Percentiles rank a stretch among this genome's conserved stretches.
Conservation (phyloP, 2,797 vertebrate genomes). For the Anguilla marmorata region DNA sequence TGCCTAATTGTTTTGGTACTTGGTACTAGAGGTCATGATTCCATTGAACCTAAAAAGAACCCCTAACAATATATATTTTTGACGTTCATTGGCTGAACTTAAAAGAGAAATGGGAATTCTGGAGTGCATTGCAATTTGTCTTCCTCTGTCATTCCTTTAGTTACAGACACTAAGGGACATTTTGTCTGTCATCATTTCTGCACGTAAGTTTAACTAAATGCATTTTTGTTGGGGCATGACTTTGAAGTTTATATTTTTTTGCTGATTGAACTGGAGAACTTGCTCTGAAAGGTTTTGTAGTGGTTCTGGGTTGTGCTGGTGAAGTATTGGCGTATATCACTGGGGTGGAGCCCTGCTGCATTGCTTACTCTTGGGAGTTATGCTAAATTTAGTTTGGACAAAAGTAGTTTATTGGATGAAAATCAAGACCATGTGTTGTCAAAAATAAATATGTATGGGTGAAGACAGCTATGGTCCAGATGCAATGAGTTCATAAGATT, state of each 20-base stretch:
- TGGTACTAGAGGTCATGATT: too few relatives aligned
- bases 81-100: background rate
- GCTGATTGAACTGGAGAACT: background rate
- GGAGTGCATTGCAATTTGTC: background rate
- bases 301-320: background rate
- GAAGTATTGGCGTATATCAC: background rate
- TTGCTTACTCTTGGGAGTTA: background rate
- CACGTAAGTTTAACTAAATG: background rate
- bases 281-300: background rate
- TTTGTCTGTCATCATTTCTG: background rate
- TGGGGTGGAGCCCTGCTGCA: background rate
- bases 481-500: background rate
- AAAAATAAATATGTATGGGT: background rate
- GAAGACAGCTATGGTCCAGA: background rate
- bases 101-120: background rate
- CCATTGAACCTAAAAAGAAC: background rate
- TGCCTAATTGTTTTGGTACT: background rate
- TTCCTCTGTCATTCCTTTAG: background rate
- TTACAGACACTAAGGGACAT: background rate
- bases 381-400: background rate
- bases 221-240: background rate
- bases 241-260: background rate
- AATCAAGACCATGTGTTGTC: background rate
- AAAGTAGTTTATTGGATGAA: background rate
- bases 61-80: background rate